phyloP scores from a whole-genome alignment of 2,113 vertebrate genomes.

The Oncorhynchus kisutch region DNA sequence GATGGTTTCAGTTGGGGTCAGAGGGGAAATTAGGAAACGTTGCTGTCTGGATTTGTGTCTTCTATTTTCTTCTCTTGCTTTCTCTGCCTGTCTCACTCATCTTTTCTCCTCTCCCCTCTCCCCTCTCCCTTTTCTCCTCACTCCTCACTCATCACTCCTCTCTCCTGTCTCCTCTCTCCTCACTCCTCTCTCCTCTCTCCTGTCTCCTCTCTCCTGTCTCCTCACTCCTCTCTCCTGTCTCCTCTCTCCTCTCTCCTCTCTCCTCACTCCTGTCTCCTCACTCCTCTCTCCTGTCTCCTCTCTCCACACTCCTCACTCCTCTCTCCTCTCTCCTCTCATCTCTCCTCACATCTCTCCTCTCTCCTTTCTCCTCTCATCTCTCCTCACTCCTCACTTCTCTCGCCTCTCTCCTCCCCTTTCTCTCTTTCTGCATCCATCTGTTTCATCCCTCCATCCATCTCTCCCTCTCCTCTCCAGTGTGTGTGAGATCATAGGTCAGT shows the following conservation, averaged over 20 bases:
- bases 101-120: too few relatives aligned
- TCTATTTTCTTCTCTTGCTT: constrained; percentile 7
- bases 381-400: not conserved
- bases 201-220: not conserved
- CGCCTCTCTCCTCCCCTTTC: not conserved
- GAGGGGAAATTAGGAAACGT: not conserved
- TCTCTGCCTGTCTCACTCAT: not conserved
- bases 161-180: not conserved
- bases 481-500: constrained; percentile 94
- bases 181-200: too few relatives aligned
- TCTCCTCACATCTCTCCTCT: too few relatives aligned
- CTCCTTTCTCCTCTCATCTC: not conserved
- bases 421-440: not conserved
- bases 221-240: too few relatives aligned
- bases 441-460: not conserved
- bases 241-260: too few relatives aligned
- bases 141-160: too few relatives aligned
- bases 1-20: not conserved
- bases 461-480: constrained; percentile 72
- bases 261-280: too few relatives aligned
- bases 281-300: not conserved
- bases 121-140: too few relatives aligned
- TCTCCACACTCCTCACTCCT: not conserved
- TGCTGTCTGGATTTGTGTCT: not conserved
- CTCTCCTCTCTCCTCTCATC: too few relatives aligned